Evolutionary conservation across 2,797 vertebrate genomes (phyloP).

Genomic region (Parauchenoglanis punctatus): DNA sequence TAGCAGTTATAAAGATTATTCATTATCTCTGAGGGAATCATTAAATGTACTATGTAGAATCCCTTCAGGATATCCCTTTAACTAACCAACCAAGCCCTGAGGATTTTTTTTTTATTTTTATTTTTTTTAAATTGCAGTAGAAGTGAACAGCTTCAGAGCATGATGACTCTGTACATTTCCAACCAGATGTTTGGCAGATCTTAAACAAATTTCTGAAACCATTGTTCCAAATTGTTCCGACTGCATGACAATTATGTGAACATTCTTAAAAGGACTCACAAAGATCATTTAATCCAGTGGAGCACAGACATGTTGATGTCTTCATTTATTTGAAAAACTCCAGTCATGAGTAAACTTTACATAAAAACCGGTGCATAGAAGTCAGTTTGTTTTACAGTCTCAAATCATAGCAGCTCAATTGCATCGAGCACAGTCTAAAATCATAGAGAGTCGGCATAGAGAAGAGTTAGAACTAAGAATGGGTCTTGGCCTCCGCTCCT

Average conservation of each 20-base stretch:
- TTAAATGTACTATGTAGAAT: neutral
- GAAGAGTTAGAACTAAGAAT: slow-evolving; percentile 10
- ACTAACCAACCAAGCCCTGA: neutral
- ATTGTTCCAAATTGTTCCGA: neutral
- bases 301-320: neutral
- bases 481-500: slow-evolving; percentile 25
- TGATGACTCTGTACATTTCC: neutral
- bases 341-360: neutral
- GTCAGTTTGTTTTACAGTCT: neutral
- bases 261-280: neutral
- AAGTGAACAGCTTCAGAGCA: neutral
- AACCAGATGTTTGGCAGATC: neutral
- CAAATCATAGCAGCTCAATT: neutral
- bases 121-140: neutral
- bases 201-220: neutral
- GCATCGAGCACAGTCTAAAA: neutral
- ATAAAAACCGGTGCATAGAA: neutral
- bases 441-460: neutral
- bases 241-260: neutral
- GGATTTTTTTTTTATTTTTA: neutral
- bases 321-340: slow-evolving; percentile 2
- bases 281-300: neutral
- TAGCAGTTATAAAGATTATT: neutral
- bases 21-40: neutral
- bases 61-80: neutral